Percentiles rank a stretch among this genome's conserved stretches.
These are phyloP conservation scores for Spinus olivaceus DNA, from an alignment of 2,797 vertebrate species.

Conservation along the genomic window DNA sequence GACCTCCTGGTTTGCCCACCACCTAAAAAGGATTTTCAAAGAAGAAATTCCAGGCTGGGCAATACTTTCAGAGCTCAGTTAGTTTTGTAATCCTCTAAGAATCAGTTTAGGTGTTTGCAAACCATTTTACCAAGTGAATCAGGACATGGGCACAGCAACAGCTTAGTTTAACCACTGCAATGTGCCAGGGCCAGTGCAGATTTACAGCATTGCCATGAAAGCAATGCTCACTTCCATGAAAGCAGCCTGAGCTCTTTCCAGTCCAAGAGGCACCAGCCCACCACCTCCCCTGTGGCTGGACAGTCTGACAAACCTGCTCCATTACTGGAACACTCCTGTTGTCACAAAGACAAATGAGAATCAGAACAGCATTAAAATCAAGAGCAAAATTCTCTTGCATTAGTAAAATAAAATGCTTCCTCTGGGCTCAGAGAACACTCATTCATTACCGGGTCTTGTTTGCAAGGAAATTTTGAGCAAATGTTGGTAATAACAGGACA, in stretches of 20 bases:
- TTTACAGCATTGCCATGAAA: neutral
- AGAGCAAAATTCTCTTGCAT: neutral
- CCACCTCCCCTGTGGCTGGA: neutral
- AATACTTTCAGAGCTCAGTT: neutral
- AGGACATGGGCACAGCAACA: neutral
- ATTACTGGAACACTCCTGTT: neutral
- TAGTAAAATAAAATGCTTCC: constrained; percentile 15
- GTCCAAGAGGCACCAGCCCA: neutral
- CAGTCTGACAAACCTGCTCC: neutral
- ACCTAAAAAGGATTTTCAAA: neutral
- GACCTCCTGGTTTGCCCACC: neutral
- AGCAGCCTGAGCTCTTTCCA: neutral
- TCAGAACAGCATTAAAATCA: neutral
- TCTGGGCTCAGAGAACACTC: neutral
- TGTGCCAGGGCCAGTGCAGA: neutral
- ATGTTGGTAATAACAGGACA: neutral
- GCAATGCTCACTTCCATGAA: neutral
- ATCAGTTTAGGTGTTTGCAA: neutral
- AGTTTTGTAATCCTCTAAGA: neutral
- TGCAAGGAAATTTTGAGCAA: constrained; percentile 1
- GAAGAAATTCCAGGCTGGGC: neutral
- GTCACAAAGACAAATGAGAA: neutral
- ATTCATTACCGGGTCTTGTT: neutral
- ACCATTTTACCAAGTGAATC: neutral
- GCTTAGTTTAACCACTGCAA: neutral